Evolutionary conservation across 2,113 vertebrate genomes (phyloP).

Genomic region (Scatophagus argus): DNA sequence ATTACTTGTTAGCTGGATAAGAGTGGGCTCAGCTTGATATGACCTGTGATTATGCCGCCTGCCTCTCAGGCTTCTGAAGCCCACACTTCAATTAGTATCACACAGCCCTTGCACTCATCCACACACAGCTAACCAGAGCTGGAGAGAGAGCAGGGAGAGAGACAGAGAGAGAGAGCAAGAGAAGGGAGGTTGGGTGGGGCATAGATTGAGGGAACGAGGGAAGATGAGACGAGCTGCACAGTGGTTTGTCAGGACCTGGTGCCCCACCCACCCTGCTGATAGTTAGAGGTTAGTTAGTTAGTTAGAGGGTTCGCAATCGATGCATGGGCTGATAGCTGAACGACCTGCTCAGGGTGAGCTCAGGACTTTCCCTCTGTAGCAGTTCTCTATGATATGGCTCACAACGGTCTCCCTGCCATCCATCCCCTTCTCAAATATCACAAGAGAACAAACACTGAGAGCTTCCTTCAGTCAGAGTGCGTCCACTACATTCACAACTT

Average conservation of each 20-base stretch:
- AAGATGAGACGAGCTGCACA: constrained; percentile 65
- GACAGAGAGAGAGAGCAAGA: constrained; percentile 20
- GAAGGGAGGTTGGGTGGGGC: constrained; percentile 55
- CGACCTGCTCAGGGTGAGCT: constrained; percentile 67
- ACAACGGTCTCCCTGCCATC: constrained; percentile 2
- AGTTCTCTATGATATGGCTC: constrained; percentile 52
- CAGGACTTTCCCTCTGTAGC: constrained; percentile 68
- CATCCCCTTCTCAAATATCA: constrained; percentile 60
- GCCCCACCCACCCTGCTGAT: constrained; percentile 68
- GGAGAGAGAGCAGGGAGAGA: constrained; percentile 21
- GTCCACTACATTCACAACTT: constrained; percentile 24
- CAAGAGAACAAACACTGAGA: constrained; percentile 44
- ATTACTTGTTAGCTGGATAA: constrained; percentile 73
- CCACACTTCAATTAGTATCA: constrained; percentile 76
- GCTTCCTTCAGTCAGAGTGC: constrained; percentile 28
- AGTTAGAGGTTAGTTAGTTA: constrained; percentile 75
- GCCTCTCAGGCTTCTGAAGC: constrained; percentile 66
- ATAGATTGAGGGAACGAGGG: constrained; percentile 42
- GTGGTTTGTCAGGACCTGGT: constrained; percentile 75
- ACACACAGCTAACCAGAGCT: constrained; percentile 26
- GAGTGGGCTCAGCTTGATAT: constrained; percentile 64
- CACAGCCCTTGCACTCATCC: constrained; percentile 50
- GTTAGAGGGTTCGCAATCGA: constrained; percentile 74
- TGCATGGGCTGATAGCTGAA: constrained; percentile 75
- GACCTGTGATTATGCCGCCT: constrained; percentile 70